Conservation (phyloP, 2,113 vertebrate species). For the Brachypteracias leptosomus region DNA sequence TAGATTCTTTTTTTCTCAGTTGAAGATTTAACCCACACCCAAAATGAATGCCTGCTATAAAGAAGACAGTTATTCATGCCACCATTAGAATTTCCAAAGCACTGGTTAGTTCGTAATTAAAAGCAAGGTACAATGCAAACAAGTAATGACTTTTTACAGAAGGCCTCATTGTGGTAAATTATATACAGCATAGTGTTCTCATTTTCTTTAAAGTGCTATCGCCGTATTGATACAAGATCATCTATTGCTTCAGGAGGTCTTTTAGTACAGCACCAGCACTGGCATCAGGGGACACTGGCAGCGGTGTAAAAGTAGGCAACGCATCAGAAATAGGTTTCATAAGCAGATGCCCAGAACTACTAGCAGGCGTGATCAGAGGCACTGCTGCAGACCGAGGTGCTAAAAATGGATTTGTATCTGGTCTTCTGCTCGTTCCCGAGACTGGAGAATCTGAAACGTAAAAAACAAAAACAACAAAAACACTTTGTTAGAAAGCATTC, state of each 20-base stretch:
- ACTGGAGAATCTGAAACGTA: conserved; percentile 54
- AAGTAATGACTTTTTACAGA: conserved; percentile 67
- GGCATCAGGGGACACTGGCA: conserved; percentile 89
- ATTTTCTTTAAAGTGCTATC: conserved; percentile 76
- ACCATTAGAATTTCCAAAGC: conserved; percentile 25
- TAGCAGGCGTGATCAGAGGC: conserved; percentile 79
- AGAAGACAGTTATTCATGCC: background rate
- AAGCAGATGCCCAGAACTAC: conserved; percentile 84
- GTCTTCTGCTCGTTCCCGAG: conserved; percentile 69
- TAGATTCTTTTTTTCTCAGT: background rate
- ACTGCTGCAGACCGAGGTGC: conserved; percentile 93
- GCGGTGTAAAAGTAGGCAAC: conserved; percentile 91
- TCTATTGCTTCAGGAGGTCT: conserved; percentile 90
- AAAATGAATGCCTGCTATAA: background rate
- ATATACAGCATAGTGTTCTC: conserved; percentile 63
- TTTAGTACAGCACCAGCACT: conserved; percentile 90
- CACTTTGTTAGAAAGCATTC: background rate
- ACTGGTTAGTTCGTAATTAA: conserved; percentile 27
- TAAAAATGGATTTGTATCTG: conserved; percentile 87
- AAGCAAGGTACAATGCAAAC: conserved; percentile 33
- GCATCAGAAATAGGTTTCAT: conserved; percentile 93
- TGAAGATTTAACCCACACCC: conserved; percentile 19
- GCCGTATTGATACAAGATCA: background rate
- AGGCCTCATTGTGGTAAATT: conserved; percentile 77
- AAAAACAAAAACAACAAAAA: background rate